A percentile compares a stretch with the other conserved stretches of the same genome.
Conservation (phyloP, 2,888 invertebrate species). For the Axea sp. region DNA sequence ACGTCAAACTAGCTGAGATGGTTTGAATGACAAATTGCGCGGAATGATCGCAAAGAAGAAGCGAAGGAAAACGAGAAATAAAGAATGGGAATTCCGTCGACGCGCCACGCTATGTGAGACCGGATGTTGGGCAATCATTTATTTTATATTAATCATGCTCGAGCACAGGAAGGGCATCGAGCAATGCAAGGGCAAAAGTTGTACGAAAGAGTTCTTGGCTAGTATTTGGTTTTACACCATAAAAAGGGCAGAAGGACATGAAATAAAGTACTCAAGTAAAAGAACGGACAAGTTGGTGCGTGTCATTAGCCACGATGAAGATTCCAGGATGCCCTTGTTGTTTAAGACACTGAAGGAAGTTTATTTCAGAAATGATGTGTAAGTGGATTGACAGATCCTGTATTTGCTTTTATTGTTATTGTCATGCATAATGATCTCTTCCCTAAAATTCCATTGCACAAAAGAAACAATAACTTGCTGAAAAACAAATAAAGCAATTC, state of each 20-base stretch:
- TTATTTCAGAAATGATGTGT: constrained; percentile 75
- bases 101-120: constrained; percentile 73
- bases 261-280: constrained; percentile 39
- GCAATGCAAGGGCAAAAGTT: constrained; percentile 58
- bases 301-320: constrained; percentile 77
- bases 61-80: constrained; percentile 64
- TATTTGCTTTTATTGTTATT: constrained; percentile 73
- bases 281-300: constrained; percentile 72
- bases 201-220: constrained; percentile 51
- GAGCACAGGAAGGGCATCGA: constrained; percentile 72
- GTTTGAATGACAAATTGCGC: constrained; percentile 78
- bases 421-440: constrained; percentile 72
- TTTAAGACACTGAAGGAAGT: constrained; percentile 70
- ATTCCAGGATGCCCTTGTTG: constrained; percentile 72
- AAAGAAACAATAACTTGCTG: constrained; percentile 4
- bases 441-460: constrained; percentile 16
- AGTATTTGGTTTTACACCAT: constrained; percentile 46
- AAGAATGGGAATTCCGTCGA: constrained; percentile 66
- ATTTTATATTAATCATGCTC: constrained; percentile 78
- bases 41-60: constrained; percentile 74
- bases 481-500: too few species aligned
- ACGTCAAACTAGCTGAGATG: constrained; percentile 77
- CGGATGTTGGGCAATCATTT: constrained; percentile 78
- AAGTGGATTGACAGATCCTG: constrained; percentile 78
- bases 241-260: constrained; percentile 47